A percentile compares a stretch with the other conserved stretches of the same genome.
phyloP scores from a whole-genome alignment of 2,888 invertebrate species.

The Noctua janthe region DNA sequence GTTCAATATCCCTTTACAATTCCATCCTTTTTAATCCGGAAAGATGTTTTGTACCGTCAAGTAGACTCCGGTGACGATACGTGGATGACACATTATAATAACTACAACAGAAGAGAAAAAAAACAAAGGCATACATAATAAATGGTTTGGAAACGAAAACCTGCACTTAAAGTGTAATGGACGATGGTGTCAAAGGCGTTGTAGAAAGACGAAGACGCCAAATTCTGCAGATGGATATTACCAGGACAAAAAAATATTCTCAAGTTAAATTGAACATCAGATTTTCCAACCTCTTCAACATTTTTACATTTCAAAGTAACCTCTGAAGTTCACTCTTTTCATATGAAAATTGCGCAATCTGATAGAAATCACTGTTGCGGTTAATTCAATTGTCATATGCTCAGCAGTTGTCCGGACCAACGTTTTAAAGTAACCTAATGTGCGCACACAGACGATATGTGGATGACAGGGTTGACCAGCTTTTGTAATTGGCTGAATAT shows the following conservation, averaged over 20 bases:
- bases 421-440: conserved; percentile 59
- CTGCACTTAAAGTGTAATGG: not conserved
- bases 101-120: not conserved
- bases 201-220: not conserved
- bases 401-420: conserved; percentile 37
- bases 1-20: not conserved
- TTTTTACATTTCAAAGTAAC: conserved; percentile 13
- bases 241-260: not conserved
- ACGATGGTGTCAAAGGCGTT: not conserved
- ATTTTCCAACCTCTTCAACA: not conserved
- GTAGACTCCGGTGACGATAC: not conserved
- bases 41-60: not conserved
- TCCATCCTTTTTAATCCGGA: too few species aligned
- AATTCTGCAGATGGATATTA: not conserved
- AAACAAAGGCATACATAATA: not conserved
- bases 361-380: conserved; percentile 45
- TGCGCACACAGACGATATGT: conserved; percentile 30
- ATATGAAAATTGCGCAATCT: conserved; percentile 48
- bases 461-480: conserved; percentile 44
- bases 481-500: conserved; percentile 18
- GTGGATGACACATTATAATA: not conserved
- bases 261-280: not conserved
- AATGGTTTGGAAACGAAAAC: not conserved
- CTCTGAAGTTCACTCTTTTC: conserved; percentile 16
- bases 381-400: conserved; percentile 49